Evolutionary conservation across 2,113 vertebrate species (phyloP).

Genomic region (Rhinoderma darwinii): DNA sequence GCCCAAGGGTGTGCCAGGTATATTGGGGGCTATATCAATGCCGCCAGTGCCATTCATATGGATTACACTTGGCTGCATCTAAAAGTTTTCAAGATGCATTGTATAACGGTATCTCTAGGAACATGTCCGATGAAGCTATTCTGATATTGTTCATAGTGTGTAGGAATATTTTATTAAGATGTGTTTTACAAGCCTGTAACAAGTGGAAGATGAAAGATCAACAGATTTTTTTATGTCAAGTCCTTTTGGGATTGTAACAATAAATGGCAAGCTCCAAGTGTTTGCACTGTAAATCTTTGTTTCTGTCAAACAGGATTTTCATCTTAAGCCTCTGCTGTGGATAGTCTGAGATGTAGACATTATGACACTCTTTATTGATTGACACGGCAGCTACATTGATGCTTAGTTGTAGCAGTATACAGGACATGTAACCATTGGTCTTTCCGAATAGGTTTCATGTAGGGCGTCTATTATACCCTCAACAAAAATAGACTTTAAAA

Average conservation of each 20-base stretch:
- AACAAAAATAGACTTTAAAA: not conserved
- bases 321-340: not conserved
- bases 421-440: not conserved
- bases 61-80: no score
- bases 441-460: not conserved
- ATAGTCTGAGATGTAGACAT: not conserved
- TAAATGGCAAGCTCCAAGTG: constrained; percentile 34
- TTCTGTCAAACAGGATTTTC: constrained; percentile 44
- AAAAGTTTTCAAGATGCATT: no score
- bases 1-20: no score
- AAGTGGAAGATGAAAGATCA: constrained; percentile 28
- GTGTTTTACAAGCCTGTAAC: constrained; percentile 1
- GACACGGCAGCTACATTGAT: not conserved
- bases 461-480: not conserved
- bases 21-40: no score
- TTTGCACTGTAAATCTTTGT: constrained; percentile 42
- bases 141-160: not conserved
- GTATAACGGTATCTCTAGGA: not conserved
- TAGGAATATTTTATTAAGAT: not conserved
- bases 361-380: constrained; percentile 39
- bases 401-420: not conserved
- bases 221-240: constrained; percentile 16
- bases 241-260: constrained; percentile 35
- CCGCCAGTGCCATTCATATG: no score
- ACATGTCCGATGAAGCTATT: no score